phyloP scores from a whole-genome alignment of 2,797 vertebrate species.

The Lophius americanus region DNA sequence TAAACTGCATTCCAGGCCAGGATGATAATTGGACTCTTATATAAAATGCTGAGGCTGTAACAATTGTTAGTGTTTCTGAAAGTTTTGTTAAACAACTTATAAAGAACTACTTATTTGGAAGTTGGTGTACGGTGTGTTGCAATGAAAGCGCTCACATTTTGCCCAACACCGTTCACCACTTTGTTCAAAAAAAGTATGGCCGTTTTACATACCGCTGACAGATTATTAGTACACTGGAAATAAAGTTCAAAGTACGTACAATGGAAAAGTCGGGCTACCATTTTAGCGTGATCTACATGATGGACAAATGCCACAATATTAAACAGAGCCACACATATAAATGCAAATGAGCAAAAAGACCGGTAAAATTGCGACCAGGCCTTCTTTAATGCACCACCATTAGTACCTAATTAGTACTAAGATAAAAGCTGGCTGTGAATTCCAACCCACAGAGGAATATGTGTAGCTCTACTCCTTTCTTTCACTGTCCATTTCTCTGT shows the following conservation, averaged over 20 bases:
- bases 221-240: slow-evolving; percentile 19
- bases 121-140: slow-evolving; percentile 7
- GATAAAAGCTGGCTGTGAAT: slow-evolving; percentile 70
- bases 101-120: neutral
- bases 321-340: slow-evolving; percentile 30
- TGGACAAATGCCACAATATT: slow-evolving; percentile 39
- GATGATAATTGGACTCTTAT: slow-evolving; percentile 22
- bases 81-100: neutral
- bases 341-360: slow-evolving; percentile 44
- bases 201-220: slow-evolving; percentile 41
- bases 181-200: slow-evolving; percentile 3
- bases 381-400: slow-evolving; percentile 53
- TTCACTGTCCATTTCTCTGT: slow-evolving; percentile 39
- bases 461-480: slow-evolving; percentile 41
- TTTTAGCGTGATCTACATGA: slow-evolving; percentile 45
- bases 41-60: slow-evolving; percentile 2
- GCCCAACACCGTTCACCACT: slow-evolving; percentile 5
- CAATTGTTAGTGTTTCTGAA: neutral
- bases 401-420: slow-evolving; percentile 58
- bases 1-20: neutral
- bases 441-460: slow-evolving; percentile 41
- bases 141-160: slow-evolving; percentile 12
- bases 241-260: slow-evolving; percentile 48
- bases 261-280: slow-evolving; percentile 43
- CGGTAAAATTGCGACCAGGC: slow-evolving; percentile 48